These are phyloP conservation scores for Molanna angustata DNA, from an alignment of 2,888 invertebrate species.

Conservation along the genomic window DNA sequence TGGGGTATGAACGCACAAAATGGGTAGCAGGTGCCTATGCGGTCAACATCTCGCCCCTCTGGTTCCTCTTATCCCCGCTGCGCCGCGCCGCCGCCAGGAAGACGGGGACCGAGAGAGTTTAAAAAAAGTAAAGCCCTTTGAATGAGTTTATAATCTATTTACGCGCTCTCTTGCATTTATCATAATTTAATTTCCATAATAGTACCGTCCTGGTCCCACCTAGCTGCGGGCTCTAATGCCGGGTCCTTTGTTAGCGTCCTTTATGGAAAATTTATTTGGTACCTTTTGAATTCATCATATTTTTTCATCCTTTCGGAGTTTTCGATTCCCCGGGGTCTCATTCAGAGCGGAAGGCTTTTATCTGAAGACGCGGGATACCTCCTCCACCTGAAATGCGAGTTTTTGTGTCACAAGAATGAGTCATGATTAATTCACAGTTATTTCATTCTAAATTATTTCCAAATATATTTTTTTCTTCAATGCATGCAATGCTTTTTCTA, in stretches of 20 bases:
- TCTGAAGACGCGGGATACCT: not conserved
- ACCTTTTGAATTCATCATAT: slow-evolving; percentile 21
- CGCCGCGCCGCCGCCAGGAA: too few species aligned
- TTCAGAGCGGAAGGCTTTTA: slow-evolving; percentile 22
- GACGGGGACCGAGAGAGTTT: not conserved
- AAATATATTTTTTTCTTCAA: not conserved
- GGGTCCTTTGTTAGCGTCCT: slow-evolving; percentile 22
- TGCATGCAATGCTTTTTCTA: too few species aligned
- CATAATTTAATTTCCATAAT: slow-evolving; percentile 34
- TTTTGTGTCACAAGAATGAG: slow-evolving; percentile 10
- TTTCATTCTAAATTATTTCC: not conserved
- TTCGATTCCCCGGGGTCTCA: slow-evolving; percentile 17
- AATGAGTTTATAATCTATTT: slow-evolving; percentile 34
- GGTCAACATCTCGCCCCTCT: slow-evolving; percentile 18
- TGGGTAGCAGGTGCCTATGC: slow-evolving; percentile 20
- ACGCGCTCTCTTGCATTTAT: slow-evolving; percentile 33
- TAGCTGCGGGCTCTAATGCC: slow-evolving; percentile 23
- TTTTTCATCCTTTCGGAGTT: slow-evolving; percentile 22
- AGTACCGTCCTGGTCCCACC: slow-evolving; percentile 28
- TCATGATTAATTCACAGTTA: not conserved
- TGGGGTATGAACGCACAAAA: not conserved
- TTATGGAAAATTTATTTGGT: slow-evolving; percentile 23
- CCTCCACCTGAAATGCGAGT: not conserved
- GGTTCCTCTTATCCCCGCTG: slow-evolving; percentile 8
- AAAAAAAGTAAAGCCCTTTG: slow-evolving; percentile 31